These are phyloP conservation scores for Ia io DNA, from an alignment of 2,113 vertebrate species.

Conservation along the genomic window DNA sequence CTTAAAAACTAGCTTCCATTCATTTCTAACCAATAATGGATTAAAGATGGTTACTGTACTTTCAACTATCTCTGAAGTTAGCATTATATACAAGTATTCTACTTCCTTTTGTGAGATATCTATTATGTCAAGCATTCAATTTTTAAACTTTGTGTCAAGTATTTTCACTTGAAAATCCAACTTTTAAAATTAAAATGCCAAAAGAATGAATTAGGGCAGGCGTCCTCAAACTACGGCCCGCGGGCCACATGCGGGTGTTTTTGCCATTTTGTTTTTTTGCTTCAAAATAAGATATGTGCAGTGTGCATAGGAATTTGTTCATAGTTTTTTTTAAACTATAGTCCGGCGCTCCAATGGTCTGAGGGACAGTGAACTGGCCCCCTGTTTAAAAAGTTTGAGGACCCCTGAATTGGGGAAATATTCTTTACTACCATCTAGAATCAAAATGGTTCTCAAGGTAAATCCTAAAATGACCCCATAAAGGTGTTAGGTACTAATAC, in stretches of 20 bases:
- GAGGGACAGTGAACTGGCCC: no score
- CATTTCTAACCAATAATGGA: background rate
- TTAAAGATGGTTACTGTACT: background rate
- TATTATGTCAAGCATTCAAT: background rate
- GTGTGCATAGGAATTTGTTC: no score
- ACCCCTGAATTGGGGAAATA: background rate
- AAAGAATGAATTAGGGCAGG: background rate
- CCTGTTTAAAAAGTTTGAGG: no score
- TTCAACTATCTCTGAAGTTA: background rate
- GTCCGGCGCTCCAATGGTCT: no score
- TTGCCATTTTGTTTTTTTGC: no score
- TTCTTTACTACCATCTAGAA: background rate
- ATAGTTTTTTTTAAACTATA: no score
- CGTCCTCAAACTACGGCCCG: no score
- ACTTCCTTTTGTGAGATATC: background rate
- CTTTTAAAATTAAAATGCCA: slow-evolving; percentile 15
- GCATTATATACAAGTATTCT: background rate
- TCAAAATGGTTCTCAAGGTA: background rate
- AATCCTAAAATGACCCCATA: background rate
- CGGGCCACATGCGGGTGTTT: no score
- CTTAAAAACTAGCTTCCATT: background rate
- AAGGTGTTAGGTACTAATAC: background rate
- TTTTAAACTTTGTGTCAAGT: background rate
- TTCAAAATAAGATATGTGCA: no score
- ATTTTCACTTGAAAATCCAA: background rate